These are phyloP conservation scores for Atopsyche davidsoni DNA, from an alignment of 1,140 invertebrate genomes.

Conservation along the genomic window DNA sequence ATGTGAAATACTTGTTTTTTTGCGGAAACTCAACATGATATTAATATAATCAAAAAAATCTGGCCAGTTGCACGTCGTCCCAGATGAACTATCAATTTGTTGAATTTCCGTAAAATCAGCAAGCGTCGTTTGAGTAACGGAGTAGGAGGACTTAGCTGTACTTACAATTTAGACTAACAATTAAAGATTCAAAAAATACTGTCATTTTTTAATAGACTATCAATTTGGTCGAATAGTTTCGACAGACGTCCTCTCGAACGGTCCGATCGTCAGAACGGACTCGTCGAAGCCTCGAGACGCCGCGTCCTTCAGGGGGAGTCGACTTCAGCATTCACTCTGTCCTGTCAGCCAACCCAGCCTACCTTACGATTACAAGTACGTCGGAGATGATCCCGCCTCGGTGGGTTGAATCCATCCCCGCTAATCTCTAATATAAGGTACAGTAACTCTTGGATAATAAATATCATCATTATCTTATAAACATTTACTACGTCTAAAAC, in stretches of 20 bases:
- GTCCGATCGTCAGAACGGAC: background rate
- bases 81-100: too few relatives aligned
- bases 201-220: constrained; percentile 23
- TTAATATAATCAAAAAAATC: too few relatives aligned
- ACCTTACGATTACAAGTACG: background rate
- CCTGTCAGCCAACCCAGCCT: background rate
- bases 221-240: constrained; percentile 23
- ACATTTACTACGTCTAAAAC: constrained; percentile 21
- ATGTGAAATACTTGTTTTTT: too few relatives aligned
- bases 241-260: constrained; percentile 9
- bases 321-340: background rate
- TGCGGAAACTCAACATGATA: too few relatives aligned
- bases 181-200: constrained; percentile 31
- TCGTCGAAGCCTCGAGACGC: too few relatives aligned
- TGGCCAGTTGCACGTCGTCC: too few relatives aligned
- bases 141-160: too few relatives aligned
- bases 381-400: background rate
- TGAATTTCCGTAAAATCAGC: too few relatives aligned
- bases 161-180: constrained; percentile 15
- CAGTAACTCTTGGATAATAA: constrained; percentile 27
- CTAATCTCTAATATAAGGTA: constrained; percentile 30
- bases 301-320: background rate
- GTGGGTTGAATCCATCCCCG: constrained; percentile 10
- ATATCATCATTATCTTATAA: constrained; percentile 8
- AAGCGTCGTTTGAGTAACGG: too few relatives aligned